A percentile compares a stretch with the other conserved stretches of the same genome.
These are phyloP conservation scores for Oncorhynchus mykiss DNA, from an alignment of 2,113 vertebrate genomes.

Conservation along the genomic window DNA sequence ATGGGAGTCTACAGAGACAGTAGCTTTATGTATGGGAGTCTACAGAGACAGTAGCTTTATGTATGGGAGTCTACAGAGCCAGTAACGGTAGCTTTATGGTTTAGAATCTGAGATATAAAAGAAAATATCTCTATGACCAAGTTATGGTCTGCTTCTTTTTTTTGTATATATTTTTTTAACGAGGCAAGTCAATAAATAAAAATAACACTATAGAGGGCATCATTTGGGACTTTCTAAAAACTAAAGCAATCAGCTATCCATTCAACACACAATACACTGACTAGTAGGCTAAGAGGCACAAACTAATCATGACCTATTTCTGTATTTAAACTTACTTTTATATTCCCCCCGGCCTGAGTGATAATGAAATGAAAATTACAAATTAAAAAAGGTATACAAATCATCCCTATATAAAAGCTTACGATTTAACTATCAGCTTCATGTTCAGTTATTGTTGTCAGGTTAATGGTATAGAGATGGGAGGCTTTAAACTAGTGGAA, in stretches of 20 bases:
- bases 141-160: too few species aligned
- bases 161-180: too few species aligned
- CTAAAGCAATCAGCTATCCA: background rate
- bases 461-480: background rate
- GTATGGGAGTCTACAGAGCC: too few species aligned
- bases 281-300: conserved; percentile 17
- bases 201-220: too few species aligned
- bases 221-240: too few species aligned
- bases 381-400: background rate
- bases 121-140: too few species aligned
- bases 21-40: too few species aligned
- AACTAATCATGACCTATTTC: conserved; percentile 13
- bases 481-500: background rate
- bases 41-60: too few species aligned
- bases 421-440: background rate
- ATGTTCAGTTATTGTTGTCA: background rate
- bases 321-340: conserved; percentile 47
- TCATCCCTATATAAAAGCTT: background rate
- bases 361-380: conserved; percentile 32
- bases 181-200: too few species aligned
- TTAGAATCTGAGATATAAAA: too few species aligned
- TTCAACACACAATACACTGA: conserved; percentile 15
- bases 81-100: too few species aligned
- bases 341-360: conserved; percentile 35
- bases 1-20: too few species aligned